Evolutionary conservation across 1,140 invertebrate species (phyloP).

Genomic region (Venustaconcha ellipsiformis): DNA sequence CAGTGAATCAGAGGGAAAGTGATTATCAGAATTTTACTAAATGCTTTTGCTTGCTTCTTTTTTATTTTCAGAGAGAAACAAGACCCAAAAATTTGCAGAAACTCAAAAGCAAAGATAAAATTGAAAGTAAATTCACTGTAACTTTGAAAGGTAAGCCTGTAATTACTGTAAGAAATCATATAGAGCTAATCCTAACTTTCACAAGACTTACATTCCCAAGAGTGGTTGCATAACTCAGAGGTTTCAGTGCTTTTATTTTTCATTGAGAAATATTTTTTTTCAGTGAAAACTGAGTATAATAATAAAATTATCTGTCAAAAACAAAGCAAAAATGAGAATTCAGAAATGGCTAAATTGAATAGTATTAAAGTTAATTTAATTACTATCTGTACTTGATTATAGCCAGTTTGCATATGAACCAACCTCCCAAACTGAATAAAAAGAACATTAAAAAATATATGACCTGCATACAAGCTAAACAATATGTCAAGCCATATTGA

Average conservation of each 20-base stretch:
- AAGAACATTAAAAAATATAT: too few species aligned
- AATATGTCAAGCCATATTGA: too few species aligned
- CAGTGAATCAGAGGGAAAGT: not conserved
- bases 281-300: not conserved
- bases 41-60: conserved; percentile 1
- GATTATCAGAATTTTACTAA: not conserved
- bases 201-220: not conserved
- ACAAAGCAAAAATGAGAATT: not conserved
- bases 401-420: too few species aligned
- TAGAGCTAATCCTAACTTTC: not conserved
- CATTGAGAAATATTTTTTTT: not conserved
- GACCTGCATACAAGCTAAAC: too few species aligned
- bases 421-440: too few species aligned
- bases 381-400: too few species aligned
- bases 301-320: not conserved
- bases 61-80: conserved; percentile 38
- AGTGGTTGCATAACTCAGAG: not conserved
- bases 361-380: too few species aligned
- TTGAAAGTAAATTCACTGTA: conserved; percentile 41
- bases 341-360: too few species aligned
- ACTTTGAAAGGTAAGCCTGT: conserved; percentile 44
- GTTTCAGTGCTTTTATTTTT: not conserved
- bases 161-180: not conserved
- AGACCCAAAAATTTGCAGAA: conserved; percentile 32
- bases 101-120: conserved; percentile 31